Conservation (phyloP, 1,140 invertebrate species). For the Rhagoletis pomonella region DNA sequence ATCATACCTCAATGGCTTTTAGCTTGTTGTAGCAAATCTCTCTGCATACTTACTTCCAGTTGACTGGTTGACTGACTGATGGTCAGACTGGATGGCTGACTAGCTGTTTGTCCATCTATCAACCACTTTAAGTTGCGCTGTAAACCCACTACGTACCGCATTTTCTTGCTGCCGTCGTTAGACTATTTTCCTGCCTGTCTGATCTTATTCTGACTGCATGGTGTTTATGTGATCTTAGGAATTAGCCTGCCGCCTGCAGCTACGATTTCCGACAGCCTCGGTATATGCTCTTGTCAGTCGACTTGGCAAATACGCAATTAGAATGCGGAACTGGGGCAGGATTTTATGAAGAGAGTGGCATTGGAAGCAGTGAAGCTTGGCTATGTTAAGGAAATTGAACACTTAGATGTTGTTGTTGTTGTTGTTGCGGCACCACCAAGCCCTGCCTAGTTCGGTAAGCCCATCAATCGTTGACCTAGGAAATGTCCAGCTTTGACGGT, state of each 20-base stretch:
- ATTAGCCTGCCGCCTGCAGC: constrained; percentile 26
- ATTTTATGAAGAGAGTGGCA: background rate
- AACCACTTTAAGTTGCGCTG: background rate
- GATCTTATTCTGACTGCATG: background rate
- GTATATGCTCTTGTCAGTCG: constrained; percentile 17
- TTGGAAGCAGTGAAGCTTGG: background rate
- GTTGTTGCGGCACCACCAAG: too few relatives aligned
- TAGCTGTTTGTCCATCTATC: background rate
- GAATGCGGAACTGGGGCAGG: constrained; percentile 45
- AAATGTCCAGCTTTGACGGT: too few relatives aligned
- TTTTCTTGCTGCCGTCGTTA: background rate
- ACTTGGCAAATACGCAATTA: constrained; percentile 48
- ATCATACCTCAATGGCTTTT: constrained; percentile 35
- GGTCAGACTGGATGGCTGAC: background rate
- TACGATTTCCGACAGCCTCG: constrained; percentile 16
- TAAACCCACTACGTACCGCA: constrained; percentile 26
- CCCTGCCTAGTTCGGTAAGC: too few relatives aligned
- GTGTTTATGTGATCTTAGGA: background rate
- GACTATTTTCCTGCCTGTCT: constrained; percentile 16
- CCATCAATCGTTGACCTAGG: too few relatives aligned
- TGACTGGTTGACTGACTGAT: background rate
- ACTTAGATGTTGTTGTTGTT: too few relatives aligned
- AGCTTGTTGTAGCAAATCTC: constrained; percentile 9
- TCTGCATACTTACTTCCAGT: background rate
- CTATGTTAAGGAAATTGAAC: background rate